Evolutionary conservation across 2,797 vertebrate species (phyloP).

Genomic region (Sebastes oblongus): DNA sequence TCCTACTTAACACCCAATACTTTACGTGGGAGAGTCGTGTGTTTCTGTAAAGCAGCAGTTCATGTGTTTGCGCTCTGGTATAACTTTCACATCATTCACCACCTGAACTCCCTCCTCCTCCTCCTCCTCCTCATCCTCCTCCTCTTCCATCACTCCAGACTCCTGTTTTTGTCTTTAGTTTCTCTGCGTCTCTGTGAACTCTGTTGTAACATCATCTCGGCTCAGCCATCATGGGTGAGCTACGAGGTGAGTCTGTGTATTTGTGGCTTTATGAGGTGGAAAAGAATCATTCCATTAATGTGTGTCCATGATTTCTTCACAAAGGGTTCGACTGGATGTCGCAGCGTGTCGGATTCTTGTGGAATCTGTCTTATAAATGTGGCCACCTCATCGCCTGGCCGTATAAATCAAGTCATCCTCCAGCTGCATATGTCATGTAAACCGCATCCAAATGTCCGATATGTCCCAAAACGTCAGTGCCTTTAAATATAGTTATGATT

Average conservation of each 20-base stretch:
- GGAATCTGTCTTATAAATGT: constrained; percentile 14
- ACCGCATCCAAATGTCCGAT: not conserved
- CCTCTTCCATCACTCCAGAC: not conserved
- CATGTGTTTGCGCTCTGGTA: not conserved
- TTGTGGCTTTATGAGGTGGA: constrained; percentile 21
- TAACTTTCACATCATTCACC: constrained; percentile 18
- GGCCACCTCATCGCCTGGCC: not conserved
- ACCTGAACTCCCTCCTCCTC: not conserved
- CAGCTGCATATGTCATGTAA: not conserved
- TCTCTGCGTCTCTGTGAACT: not conserved
- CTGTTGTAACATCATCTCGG: constrained; percentile 37
- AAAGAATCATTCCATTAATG: constrained; percentile 27
- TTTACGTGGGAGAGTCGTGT: no score
- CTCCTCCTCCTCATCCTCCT: no score
- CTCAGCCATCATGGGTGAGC: constrained; percentile 18
- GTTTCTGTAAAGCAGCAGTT: not conserved
- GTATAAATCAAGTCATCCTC: not conserved
- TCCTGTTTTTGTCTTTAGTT: constrained; percentile 48
- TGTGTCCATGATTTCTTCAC: not conserved
- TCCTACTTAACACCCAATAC: not conserved
- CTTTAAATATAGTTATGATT: not conserved
- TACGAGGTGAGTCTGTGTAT: constrained; percentile 6
- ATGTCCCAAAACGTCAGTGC: not conserved
- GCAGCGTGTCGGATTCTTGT: not conserved
- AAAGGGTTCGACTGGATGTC: not conserved